Base-by-base conservation (phyloP, 2,888 invertebrate species). In the Hartigia nigra region DNA sequence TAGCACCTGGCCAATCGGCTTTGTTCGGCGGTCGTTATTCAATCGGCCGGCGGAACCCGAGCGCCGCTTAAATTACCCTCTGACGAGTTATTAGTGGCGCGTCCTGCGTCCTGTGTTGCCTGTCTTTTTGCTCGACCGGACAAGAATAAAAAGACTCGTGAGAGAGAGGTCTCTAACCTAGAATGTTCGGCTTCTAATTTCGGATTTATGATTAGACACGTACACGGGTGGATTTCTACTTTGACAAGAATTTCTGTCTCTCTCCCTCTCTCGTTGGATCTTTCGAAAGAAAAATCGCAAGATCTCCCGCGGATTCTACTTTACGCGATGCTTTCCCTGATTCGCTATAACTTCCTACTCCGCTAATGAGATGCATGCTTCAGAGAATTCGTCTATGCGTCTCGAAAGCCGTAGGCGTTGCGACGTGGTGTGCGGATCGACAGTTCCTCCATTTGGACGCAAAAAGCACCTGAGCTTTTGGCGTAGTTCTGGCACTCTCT, bases 111-210 rank as follows among this genome's bases (percentile, higher is more conserved):
- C 55, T 55, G 55, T 23, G 55, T 55, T 23, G 55, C 23, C 9
- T 23, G 55, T 55, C 55, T 55, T 55, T 55, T 55, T 55, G 55
- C 55, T 55, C 55, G 9, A 23, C 23, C 55, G 55, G 2, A 4
- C 55, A 55, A 55, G 14, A 55, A 0, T 2, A 55, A 55, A 55
- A 55, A 55, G 55, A 55, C 9, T 55, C 55, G 23, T 23, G 23
- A 23, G 55, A 55, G 72, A 32, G 12, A 34, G 72, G 72, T 72
- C 72, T 72, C 31, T 72, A 72, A 72, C 72, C 72, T 31, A 72
- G 72, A 72, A 72, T 31, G 5, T 9, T 72, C 32, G 32, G 72
- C 31, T 72, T 12, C 72, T 72, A 31, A 31, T 72, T 72, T 31
- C 5, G 31, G 72, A 72, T 72, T 31, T 72, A 72, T 72, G 34